Percentiles rank a stretch among this genome's conserved stretches.
phyloP scores from a whole-genome alignment of 2,113 vertebrate genomes.

The Crotalus horridus region DNA sequence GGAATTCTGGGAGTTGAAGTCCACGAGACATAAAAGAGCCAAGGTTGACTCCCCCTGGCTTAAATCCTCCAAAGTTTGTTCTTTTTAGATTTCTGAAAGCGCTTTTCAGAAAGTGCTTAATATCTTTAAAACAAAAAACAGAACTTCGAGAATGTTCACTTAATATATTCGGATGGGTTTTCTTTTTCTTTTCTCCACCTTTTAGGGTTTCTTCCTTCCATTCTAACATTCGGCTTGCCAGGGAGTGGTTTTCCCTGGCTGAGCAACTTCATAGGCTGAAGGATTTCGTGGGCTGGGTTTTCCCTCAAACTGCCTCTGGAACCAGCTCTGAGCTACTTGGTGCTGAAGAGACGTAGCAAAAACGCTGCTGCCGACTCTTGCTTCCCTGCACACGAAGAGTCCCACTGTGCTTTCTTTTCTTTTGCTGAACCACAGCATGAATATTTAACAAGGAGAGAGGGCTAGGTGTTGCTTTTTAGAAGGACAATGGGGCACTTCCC shows the following conservation, averaged over 20 bases:
- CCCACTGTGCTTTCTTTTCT: neutral
- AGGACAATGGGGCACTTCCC: slow-evolving; percentile 48
- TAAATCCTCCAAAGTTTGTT: neutral
- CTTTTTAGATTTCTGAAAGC: neutral
- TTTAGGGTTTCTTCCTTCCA: neutral
- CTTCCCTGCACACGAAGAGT: neutral
- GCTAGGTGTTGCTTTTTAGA: neutral
- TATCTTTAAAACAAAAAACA: neutral
- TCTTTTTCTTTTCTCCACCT: neutral
- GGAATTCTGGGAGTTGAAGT: too few species aligned
- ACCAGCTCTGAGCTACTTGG: slow-evolving; percentile 6
- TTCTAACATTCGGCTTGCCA: slow-evolving; percentile 27
- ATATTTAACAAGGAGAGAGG: slow-evolving; percentile 1
- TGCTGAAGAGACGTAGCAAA: slow-evolving; percentile 1
- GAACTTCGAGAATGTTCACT: neutral
- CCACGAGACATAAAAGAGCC: too few species aligned
- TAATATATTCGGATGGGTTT: neutral
- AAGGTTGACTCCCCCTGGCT: neutral
- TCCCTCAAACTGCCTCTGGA: slow-evolving; percentile 23
- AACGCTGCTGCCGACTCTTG: neutral
- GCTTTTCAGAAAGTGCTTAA: neutral
- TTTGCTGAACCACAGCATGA: slow-evolving; percentile 16
- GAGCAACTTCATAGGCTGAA: slow-evolving; percentile 58
- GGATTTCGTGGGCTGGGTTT: slow-evolving; percentile 47
- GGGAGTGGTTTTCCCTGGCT: slow-evolving; percentile 59